These are phyloP conservation scores for Drosophila pandora DNA, from an alignment of 1,140 invertebrate species.

Conservation along the genomic window DNA sequence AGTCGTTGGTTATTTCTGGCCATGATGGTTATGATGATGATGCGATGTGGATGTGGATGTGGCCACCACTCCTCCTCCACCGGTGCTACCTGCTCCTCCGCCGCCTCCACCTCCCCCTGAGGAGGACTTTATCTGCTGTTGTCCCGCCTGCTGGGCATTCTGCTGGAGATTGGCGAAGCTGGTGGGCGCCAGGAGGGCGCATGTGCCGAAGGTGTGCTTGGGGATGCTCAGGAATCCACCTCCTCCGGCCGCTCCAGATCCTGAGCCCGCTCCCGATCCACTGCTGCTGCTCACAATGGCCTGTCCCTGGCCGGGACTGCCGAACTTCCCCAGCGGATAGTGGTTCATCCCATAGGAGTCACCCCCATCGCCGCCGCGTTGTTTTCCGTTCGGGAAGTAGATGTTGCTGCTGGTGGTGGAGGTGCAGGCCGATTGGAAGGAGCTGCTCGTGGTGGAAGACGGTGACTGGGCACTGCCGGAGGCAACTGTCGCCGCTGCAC, in stretches of 20 bases:
- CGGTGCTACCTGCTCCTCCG: neutral
- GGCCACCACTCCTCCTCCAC: slow-evolving; percentile 13
- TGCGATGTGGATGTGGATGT: slow-evolving; percentile 40
- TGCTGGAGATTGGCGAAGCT: slow-evolving; percentile 68
- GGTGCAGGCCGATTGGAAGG: slow-evolving; percentile 70
- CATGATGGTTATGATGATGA: slow-evolving; percentile 53
- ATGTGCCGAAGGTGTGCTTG: slow-evolving; percentile 81
- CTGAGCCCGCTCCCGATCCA: slow-evolving; percentile 24
- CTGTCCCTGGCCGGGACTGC: slow-evolving; percentile 52
- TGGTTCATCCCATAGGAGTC: slow-evolving; percentile 37
- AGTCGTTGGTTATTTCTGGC: slow-evolving; percentile 79
- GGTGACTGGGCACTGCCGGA: slow-evolving; percentile 33
- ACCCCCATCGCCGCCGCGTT: slow-evolving; percentile 28
- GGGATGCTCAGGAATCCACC: slow-evolving; percentile 59
- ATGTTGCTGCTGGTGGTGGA: slow-evolving; percentile 51
- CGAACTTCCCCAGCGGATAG: slow-evolving; percentile 56
- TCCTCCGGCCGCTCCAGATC: slow-evolving; percentile 3
- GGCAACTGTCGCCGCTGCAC: neutral
- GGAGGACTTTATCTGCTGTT: slow-evolving; percentile 20
- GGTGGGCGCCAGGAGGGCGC: slow-evolving; percentile 72
- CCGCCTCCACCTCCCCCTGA: slow-evolving; percentile 3
- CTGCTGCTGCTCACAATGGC: slow-evolving; percentile 67
- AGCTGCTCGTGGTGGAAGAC: slow-evolving; percentile 44
- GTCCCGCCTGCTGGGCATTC: slow-evolving; percentile 23
- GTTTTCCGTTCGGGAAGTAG: slow-evolving; percentile 46